phyloP scores from a whole-genome alignment of 2,113 vertebrate genomes.

The Zosterops hypoxanthus region DNA sequence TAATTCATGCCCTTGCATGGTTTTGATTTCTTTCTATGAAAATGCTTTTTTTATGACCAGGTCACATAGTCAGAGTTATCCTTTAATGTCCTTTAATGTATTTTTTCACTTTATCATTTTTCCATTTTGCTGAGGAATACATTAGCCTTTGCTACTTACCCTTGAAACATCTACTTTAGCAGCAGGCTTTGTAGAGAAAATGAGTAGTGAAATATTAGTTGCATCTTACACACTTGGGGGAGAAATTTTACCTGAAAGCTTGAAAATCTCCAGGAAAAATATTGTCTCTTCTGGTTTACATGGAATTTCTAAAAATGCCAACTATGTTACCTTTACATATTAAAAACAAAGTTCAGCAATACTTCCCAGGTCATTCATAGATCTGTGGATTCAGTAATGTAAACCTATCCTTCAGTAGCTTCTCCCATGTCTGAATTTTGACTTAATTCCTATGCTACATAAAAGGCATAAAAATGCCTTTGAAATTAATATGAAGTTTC shows the following conservation, averaged over 20 bases:
- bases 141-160: slow-evolving; percentile 71
- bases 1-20: slow-evolving; percentile 69
- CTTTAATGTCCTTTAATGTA: slow-evolving; percentile 71
- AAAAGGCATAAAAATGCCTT: neutral
- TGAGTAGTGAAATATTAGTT: slow-evolving; percentile 17
- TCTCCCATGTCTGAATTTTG: neutral
- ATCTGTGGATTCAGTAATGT: neutral
- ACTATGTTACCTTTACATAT: neutral
- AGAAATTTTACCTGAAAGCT: slow-evolving; percentile 4
- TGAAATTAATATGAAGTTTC: neutral
- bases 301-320: neutral
- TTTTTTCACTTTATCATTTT: slow-evolving; percentile 71
- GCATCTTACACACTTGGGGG: neutral
- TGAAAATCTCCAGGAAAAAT: slow-evolving; percentile 1
- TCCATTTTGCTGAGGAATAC: slow-evolving; percentile 72
- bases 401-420: neutral
- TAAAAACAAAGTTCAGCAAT: neutral
- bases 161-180: slow-evolving; percentile 59
- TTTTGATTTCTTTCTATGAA: slow-evolving; percentile 51
- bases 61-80: slow-evolving; percentile 59
- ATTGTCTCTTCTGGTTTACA: neutral
- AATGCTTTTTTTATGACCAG: slow-evolving; percentile 64
- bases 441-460: neutral
- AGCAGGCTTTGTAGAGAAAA: slow-evolving; percentile 49
- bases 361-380: neutral